Evolutionary conservation across 2,113 vertebrate species (phyloP).

Genomic region (Oryzias celebensis): DNA sequence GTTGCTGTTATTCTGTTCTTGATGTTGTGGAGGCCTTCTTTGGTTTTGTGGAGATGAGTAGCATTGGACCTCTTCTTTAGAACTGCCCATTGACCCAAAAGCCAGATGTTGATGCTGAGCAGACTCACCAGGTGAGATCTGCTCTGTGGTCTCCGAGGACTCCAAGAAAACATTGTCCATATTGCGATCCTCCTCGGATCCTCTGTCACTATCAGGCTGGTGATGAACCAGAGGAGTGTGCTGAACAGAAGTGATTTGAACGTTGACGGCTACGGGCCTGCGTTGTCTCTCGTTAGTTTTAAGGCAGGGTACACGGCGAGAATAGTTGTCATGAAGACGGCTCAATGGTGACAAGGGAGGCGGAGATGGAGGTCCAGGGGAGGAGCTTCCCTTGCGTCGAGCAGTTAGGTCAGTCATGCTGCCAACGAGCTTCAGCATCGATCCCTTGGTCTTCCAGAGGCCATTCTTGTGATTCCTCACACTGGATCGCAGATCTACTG

Average conservation of each 20-base stretch:
- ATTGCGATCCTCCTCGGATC: constrained; percentile 22
- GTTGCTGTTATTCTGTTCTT: constrained; percentile 22
- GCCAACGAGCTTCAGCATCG: constrained; percentile 85
- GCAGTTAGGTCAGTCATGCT: constrained; percentile 81
- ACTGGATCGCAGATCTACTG: constrained; percentile 69
- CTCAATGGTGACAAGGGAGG: constrained; percentile 66
- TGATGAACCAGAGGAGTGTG: constrained; percentile 40
- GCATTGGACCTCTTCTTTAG: constrained; percentile 11
- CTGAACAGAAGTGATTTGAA: constrained; percentile 24
- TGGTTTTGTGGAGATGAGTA: constrained; percentile 30
- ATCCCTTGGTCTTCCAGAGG: constrained; percentile 78
- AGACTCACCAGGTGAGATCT: constrained; percentile 5
- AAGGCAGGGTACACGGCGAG: constrained; percentile 82
- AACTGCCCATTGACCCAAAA: constrained; percentile 9
- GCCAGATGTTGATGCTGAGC: constrained; percentile 8
- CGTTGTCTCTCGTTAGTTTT: constrained; percentile 74
- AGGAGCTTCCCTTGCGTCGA: constrained; percentile 67
- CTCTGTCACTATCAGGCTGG: constrained; percentile 7
- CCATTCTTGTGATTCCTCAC: constrained; percentile 70
- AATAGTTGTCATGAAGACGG: constrained; percentile 91
- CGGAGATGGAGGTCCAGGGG: constrained; percentile 42
- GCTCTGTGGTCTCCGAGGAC: constrained; percentile 14
- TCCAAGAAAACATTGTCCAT: constrained; percentile 19
- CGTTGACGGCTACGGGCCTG: constrained; percentile 55
- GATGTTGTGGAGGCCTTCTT: constrained; percentile 24